Evolutionary conservation across 1,140 invertebrate genomes (phyloP).

Genomic region (Pseudomyrmex flavicornis): DNA sequence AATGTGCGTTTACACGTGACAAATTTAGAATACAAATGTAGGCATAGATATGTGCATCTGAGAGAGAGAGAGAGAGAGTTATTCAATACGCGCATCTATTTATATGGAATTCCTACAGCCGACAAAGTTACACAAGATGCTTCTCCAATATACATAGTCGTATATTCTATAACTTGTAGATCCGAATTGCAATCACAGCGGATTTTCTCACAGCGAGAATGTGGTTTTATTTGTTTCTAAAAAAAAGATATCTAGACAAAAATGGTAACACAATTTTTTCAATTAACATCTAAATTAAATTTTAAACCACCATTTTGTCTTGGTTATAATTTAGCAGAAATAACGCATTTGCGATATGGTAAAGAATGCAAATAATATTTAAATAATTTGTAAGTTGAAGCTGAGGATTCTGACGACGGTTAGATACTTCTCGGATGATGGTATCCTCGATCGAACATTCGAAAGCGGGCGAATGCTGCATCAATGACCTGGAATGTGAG

Average conservation of each 20-base stretch:
- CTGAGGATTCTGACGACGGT: slow-evolving; percentile 29
- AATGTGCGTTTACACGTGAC: neutral
- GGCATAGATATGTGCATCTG: neutral
- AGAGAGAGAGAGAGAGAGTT: neutral
- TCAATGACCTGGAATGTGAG: slow-evolving; percentile 76
- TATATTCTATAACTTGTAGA: too few relatives aligned
- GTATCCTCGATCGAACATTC: slow-evolving; percentile 54
- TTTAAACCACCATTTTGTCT: too few relatives aligned
- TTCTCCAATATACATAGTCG: neutral
- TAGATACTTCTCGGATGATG: slow-evolving; percentile 44
- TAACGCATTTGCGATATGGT: neutral
- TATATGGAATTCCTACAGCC: neutral
- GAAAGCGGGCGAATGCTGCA: slow-evolving; percentile 61
- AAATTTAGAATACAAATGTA: neutral
- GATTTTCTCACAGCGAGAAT: neutral
- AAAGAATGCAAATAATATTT: slow-evolving; percentile 32
- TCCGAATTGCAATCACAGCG: too few relatives aligned
- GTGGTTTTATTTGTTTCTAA: neutral
- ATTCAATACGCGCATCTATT: slow-evolving; percentile 1
- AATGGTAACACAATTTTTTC: neutral
- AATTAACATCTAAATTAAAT: neutral
- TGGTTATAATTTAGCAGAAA: neutral
- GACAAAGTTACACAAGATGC: slow-evolving; percentile 28
- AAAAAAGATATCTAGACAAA: neutral
- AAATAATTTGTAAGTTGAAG: neutral